These are phyloP conservation scores for Heliocidaris tuberculata DNA, from an alignment of 35 echinoderm and acorn worm species.

Conservation along the genomic window DNA sequence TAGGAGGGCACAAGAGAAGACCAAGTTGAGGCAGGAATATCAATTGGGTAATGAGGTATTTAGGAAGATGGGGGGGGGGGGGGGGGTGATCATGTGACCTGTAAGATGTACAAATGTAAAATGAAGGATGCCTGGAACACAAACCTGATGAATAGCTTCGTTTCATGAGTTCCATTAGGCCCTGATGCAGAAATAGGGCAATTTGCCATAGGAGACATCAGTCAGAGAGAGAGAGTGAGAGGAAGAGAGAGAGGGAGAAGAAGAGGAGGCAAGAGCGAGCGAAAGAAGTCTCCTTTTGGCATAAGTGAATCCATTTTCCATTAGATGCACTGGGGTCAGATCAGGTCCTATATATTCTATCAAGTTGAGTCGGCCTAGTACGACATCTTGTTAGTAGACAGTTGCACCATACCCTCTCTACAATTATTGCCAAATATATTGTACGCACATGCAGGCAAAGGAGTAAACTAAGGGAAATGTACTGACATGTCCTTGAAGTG, in stretches of 20 bases:
- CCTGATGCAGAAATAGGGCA: background rate
- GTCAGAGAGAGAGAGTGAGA: background rate
- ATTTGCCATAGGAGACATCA: background rate
- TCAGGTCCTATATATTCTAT: background rate
- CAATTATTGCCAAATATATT: background rate
- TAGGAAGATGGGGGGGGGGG: too few species aligned
- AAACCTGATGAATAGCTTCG: background rate
- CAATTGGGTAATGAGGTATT: too few species aligned
- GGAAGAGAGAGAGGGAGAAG: too few species aligned
- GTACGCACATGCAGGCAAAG: background rate
- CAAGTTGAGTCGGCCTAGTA: background rate
- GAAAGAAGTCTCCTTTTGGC: background rate
- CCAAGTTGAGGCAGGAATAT: too few species aligned
- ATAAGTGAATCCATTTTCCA: background rate
- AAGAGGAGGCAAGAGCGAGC: background rate
- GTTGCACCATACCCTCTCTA: background rate
- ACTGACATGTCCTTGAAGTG: background rate
- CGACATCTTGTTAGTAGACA: slow-evolving; percentile 1
- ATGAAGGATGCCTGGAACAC: background rate
- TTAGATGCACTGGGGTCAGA: background rate
- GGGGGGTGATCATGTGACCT: background rate
- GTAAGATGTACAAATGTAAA: background rate
- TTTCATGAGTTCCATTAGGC: background rate
- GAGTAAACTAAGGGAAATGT: background rate
- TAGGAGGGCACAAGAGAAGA: too few species aligned